Percentiles rank a stretch among this genome's conserved stretches.
Conservation (phyloP, 2,113 vertebrate genomes). For the Dascyllus trimaculatus region DNA sequence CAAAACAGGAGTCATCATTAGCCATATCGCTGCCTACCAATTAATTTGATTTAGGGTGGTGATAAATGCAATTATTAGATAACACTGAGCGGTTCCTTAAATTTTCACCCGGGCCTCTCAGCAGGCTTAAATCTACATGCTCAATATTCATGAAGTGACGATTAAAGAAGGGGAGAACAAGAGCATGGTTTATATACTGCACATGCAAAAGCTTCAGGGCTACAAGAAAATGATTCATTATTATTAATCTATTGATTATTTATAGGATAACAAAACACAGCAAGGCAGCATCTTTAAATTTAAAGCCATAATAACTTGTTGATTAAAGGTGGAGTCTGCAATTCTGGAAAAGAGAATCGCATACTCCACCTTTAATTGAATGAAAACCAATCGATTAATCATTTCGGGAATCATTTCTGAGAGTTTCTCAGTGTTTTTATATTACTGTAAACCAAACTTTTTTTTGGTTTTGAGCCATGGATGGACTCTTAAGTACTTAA, state of each 20-base stretch:
- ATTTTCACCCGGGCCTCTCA: conserved; percentile 13
- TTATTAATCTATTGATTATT: not conserved
- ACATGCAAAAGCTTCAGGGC: not conserved
- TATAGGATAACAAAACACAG: not conserved
- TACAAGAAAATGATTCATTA: not conserved
- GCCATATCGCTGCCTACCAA: conserved; percentile 2
- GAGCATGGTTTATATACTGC: not conserved
- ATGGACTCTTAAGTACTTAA: no score
- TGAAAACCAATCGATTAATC: no score
- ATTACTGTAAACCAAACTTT: no score
- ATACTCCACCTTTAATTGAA: no score
- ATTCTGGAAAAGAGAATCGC: no score
- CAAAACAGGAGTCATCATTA: conserved; percentile 31
- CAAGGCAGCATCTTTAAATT: no score
- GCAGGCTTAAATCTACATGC: conserved; percentile 18
- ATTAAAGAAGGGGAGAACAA: not conserved
- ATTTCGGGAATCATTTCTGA: no score
- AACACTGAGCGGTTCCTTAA: conserved; percentile 20
- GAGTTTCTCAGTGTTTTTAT: no score
- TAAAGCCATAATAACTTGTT: no score
- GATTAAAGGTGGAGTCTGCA: no score
- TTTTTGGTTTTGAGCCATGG: no score
- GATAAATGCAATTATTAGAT: conserved; percentile 50
- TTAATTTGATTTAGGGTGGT: conserved; percentile 39
- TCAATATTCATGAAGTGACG: conserved; percentile 36